Evolutionary conservation across 1,140 invertebrate species (phyloP).

Genomic region (Agrypnia vestita): DNA sequence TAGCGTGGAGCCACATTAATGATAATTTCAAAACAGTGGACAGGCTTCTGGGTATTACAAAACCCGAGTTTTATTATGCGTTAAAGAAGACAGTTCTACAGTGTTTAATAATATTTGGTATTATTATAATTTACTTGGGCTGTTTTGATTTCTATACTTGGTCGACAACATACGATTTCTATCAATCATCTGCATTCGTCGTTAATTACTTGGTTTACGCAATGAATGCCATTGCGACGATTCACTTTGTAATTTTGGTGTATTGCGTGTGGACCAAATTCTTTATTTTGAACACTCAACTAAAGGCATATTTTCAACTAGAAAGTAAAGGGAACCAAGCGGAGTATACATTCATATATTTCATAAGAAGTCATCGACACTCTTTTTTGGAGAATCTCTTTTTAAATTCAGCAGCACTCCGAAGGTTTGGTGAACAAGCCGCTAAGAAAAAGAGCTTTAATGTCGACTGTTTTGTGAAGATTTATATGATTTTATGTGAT

Average conservation of each 20-base stretch:
- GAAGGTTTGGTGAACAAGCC: neutral
- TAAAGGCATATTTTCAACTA: neutral
- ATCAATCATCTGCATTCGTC: neutral
- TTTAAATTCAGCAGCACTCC: neutral
- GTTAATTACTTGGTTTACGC: neutral
- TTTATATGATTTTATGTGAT: slow-evolving; percentile 19
- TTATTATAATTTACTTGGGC: neutral
- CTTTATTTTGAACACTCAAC: slow-evolving; percentile 15
- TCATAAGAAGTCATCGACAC: neutral
- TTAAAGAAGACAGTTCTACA: neutral
- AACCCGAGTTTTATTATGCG: neutral
- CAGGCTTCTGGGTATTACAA: slow-evolving; percentile 3
- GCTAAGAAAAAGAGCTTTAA: neutral
- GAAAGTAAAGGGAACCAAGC: neutral
- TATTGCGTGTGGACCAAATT: slow-evolving; percentile 22
- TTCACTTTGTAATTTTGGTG: slow-evolving; percentile 2
- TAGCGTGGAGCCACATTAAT: neutral
- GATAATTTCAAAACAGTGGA: neutral
- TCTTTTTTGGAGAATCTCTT: neutral
- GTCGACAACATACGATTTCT: neutral
- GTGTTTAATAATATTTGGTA: neutral
- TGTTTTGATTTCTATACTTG: slow-evolving; percentile 13
- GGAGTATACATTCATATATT: neutral
- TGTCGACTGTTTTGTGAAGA: slow-evolving; percentile 3
- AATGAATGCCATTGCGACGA: neutral